Percentiles rank a stretch among this genome's conserved stretches.
phyloP scores from a whole-genome alignment of 2,888 invertebrate species.

The Mongoloraphidia duomilia region DNA sequence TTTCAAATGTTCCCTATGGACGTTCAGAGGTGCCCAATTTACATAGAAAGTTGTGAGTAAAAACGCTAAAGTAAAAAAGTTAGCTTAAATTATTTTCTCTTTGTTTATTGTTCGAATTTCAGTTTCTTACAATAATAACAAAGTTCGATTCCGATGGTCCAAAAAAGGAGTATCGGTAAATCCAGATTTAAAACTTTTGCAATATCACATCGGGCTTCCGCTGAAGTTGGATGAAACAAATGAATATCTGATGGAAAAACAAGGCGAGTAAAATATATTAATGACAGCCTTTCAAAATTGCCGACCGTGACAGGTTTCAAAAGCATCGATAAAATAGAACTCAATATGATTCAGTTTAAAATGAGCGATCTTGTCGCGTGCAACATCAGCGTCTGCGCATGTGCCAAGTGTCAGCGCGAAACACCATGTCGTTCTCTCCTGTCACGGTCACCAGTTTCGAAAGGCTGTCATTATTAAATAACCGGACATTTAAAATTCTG shows the following conservation, averaged over 20 bases:
- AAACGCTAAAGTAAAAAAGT: background rate
- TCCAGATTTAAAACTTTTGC: constrained; percentile 63
- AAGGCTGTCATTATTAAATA: no score
- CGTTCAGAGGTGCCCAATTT: constrained; percentile 69
- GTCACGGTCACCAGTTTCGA: no score
- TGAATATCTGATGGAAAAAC: constrained; percentile 62
- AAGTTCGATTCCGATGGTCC: constrained; percentile 62
- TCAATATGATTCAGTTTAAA: no score
- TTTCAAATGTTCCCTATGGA: constrained; percentile 78
- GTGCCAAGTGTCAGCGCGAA: no score
- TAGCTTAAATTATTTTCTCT: background rate
- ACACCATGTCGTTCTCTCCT: no score
- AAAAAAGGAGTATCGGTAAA: constrained; percentile 61
- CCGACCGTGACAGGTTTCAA: no score
- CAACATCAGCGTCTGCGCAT: no score
- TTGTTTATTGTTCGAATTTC: constrained; percentile 16
- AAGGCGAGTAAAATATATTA: constrained; percentile 33
- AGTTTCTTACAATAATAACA: constrained; percentile 70
- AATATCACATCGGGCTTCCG: constrained; percentile 64
- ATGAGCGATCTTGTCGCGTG: no score
- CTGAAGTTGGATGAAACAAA: constrained; percentile 55
- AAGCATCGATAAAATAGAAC: no score
- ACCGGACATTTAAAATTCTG: no score
- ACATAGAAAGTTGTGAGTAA: constrained; percentile 72
- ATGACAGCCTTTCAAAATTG: no score